Evolutionary conservation across 2,113 vertebrate species (phyloP).

Genomic region (Bubalus kerabau): DNA sequence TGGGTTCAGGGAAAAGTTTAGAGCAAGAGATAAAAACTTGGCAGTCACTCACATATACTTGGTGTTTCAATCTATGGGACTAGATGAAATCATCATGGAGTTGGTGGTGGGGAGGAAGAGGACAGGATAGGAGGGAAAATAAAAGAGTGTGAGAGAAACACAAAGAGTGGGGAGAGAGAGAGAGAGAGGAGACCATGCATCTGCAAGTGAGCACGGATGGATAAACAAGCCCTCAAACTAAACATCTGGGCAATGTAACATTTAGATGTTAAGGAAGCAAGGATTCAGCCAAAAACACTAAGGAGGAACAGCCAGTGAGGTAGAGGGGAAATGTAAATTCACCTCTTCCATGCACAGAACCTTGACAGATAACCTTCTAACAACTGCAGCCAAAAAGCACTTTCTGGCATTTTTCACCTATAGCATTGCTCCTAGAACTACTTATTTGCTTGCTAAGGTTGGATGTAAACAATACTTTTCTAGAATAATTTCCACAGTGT

Average conservation of each 20-base stretch:
- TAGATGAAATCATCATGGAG: background rate
- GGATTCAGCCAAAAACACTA: background rate
- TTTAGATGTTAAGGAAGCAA: background rate
- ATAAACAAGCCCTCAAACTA: background rate
- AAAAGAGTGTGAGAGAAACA: background rate
- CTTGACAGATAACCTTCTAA: background rate
- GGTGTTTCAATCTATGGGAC: background rate
- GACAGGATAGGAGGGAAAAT: background rate
- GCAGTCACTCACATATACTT: background rate
- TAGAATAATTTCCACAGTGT: background rate
- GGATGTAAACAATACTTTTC: background rate
- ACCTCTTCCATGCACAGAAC: background rate
- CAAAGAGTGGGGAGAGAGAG: background rate
- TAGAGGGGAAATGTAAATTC: background rate
- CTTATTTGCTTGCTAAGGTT: background rate
- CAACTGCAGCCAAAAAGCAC: background rate
- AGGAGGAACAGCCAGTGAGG: background rate
- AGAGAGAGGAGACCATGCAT: too few relatives aligned
- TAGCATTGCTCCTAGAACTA: background rate
- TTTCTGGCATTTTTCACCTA: background rate
- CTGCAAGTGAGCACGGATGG: background rate
- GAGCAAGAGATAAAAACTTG: background rate
- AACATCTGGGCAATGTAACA: background rate
- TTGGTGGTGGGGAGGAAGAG: background rate
- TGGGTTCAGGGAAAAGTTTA: background rate